Evolutionary conservation across 2,797 vertebrate genomes (phyloP), one percentile per base, ranked within the genome.

Genomic region (Cynodonichthys magdalenae): DNA sequence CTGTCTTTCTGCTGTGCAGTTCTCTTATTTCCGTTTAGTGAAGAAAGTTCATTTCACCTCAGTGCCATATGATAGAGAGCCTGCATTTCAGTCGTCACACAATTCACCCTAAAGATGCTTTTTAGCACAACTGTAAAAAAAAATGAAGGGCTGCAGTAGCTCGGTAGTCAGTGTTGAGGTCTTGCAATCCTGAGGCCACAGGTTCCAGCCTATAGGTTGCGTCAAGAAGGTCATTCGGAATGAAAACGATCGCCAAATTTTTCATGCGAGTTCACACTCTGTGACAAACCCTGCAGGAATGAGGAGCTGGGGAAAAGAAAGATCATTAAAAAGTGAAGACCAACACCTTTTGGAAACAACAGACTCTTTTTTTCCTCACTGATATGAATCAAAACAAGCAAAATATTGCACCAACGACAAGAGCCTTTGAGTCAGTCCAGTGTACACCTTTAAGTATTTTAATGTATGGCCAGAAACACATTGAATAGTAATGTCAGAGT

Each of bases 331-430:
- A 4, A 39, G n/a, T 39, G 14, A 54, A 39, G 14, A 19, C 8
- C 18, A 50, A 59, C 5, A 66, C 19, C 15, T 50, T 53, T 63
- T 15, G 27, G 11, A 71, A 69, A 24, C 34, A 41, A 52, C 11
- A 41, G 49, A 58, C 24, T 48, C 48, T 28, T 39, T 73, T 79
- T 63, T 66, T 42, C 78, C 65, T 63, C 20, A 55, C 20, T 36
- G 64, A 78, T 27, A 53, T 10, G 4, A 71, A 77, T 75, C 31
- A 66, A 69, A 63, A 8, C 20, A 60, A 53, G 3, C 42, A 15
- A 50, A 57, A 45, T 71, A 27, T 20, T 48, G 4, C 59, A 75
- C 51, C 66, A 59, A 47, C 6, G 8, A 31, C 6, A 31, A 31
- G 5, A 31, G 31, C 50, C 59, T 52, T 41, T 27, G 7, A 55